phyloP scores from a whole-genome alignment of 1,140 invertebrate genomes.

The Planococcus citri region DNA sequence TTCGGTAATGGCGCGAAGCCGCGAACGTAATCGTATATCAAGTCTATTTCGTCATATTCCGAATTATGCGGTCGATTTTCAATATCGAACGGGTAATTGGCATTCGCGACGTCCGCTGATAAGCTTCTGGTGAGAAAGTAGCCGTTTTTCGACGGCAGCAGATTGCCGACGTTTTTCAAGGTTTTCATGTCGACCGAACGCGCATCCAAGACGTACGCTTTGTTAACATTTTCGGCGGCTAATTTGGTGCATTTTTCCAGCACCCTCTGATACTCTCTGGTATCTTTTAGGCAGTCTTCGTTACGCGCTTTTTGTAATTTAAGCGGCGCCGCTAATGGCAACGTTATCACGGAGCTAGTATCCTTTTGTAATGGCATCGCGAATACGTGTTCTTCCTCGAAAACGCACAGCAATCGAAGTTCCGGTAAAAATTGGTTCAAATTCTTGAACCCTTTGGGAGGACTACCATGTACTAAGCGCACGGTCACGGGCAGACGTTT shows the following conservation, averaged over 20 bases:
- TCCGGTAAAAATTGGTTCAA: slow-evolving; percentile 68
- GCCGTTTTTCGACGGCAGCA: slow-evolving; percentile 28
- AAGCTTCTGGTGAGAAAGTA: slow-evolving; percentile 55
- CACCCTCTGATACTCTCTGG: slow-evolving; percentile 66
- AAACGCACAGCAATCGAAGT: slow-evolving; percentile 60
- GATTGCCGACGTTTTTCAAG: slow-evolving; percentile 23
- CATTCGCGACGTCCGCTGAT: slow-evolving; percentile 48
- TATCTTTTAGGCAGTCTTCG: slow-evolving; percentile 60
- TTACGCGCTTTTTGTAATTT: slow-evolving; percentile 75
- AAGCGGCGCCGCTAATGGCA: slow-evolving; percentile 71
- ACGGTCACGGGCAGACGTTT: slow-evolving; percentile 84
- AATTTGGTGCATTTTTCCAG: slow-evolving; percentile 65
- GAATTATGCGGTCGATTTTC: slow-evolving; percentile 43
- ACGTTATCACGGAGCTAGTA: slow-evolving; percentile 56
- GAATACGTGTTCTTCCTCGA: slow-evolving; percentile 71
- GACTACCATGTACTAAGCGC: slow-evolving; percentile 72
- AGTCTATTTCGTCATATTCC: slow-evolving; percentile 91
- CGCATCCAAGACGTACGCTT: slow-evolving; percentile 58
- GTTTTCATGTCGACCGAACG: slow-evolving; percentile 47
- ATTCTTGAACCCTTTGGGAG: slow-evolving; percentile 62
- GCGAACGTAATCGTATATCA: slow-evolving; percentile 90
- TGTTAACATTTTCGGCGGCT: slow-evolving; percentile 68
- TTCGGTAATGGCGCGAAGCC: slow-evolving; percentile 80
- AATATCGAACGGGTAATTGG: neutral
- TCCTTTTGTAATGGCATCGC: slow-evolving; percentile 71